Evolutionary conservation across 1,140 invertebrate species (phyloP), one percentile per base, ranked within the genome.

Genomic region (Onthophagus taurus): DNA sequence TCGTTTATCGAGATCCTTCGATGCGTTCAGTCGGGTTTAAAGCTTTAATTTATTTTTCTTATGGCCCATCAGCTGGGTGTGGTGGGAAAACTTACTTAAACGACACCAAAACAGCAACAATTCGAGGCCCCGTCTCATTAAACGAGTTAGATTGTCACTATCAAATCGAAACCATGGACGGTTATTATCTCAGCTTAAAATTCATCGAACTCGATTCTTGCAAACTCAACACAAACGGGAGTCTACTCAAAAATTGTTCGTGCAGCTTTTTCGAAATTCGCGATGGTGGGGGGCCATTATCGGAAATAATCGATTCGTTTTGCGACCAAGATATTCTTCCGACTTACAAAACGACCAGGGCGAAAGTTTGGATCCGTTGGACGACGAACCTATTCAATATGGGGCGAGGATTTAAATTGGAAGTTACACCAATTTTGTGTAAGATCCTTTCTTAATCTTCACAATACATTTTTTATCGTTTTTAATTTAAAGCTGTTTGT

Each of bases 251-350:
- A n/a, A n/a, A n/a, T n/a, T n/a, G n/a, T 83, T 82, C 50, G 60
- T 58, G 8, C 78, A 74, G 44, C 83, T 87, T 62, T 81, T 67
- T 49, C 49, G 12, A 85, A 74, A 53, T 79, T 44, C 60, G 67
- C 41, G 84, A 89, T 64, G 85, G 85, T 2, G 53, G 66, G 6
- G 75, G 77, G 37, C 70, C 72, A 12, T 72, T 70, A 45, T 69
- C 74, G 31, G 67, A 78, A 31, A 36, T 74, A 9, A 76, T 89
- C 8, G 76, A 74, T 1, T 68, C 53, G 38, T 79, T 77, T 49
- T 89, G 85, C 58, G 82, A 82, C 60, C 6, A 45, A 35, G 18
- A 48, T 63, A 7, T 39, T 83, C 8, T 48, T 57, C 1, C n/a
- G n/a, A n/a, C n/a, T n/a, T n/a, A n/a, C n/a, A n/a, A n/a, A n/a